phyloP scores from a whole-genome alignment of 2,888 invertebrate species.

The Parascotia fuliginaria region DNA sequence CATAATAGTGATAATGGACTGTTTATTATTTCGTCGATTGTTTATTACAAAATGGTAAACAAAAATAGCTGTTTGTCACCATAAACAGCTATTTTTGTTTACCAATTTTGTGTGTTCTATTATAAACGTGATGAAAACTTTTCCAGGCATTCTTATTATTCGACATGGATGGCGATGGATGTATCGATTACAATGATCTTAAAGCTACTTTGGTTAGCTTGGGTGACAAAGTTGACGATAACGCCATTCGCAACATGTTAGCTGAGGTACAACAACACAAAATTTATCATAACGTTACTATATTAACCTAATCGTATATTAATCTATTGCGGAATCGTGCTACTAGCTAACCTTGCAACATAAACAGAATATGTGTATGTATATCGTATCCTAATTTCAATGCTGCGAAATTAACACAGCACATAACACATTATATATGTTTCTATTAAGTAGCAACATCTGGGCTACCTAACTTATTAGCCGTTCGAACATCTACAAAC shows the following conservation, averaged over 20 bases:
- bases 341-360: neutral
- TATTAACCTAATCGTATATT: neutral
- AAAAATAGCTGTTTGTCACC: too few relatives aligned
- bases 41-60: too few relatives aligned
- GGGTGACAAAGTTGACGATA: constrained; percentile 85
- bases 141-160: constrained; percentile 87
- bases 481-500: constrained; percentile 27
- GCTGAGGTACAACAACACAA: constrained; percentile 76
- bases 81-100: too few relatives aligned
- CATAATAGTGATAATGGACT: too few relatives aligned
- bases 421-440: neutral
- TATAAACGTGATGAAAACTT: constrained; percentile 10
- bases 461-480: constrained; percentile 18
- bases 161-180: constrained; percentile 88
- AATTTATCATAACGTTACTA: too few relatives aligned
- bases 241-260: constrained; percentile 86
- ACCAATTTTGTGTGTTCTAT: too few relatives aligned
- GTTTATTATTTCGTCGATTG: too few relatives aligned
- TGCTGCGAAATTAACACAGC: constrained; percentile 20
- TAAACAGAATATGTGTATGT: constrained; percentile 11
- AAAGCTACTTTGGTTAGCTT: constrained; percentile 87
- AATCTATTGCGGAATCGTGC: neutral
- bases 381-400: constrained; percentile 17
- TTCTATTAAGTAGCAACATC: constrained; percentile 27
- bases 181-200: constrained; percentile 87